Conservation (phyloP, 2,797 vertebrate genomes). For the Takifugu ocellatus region DNA sequence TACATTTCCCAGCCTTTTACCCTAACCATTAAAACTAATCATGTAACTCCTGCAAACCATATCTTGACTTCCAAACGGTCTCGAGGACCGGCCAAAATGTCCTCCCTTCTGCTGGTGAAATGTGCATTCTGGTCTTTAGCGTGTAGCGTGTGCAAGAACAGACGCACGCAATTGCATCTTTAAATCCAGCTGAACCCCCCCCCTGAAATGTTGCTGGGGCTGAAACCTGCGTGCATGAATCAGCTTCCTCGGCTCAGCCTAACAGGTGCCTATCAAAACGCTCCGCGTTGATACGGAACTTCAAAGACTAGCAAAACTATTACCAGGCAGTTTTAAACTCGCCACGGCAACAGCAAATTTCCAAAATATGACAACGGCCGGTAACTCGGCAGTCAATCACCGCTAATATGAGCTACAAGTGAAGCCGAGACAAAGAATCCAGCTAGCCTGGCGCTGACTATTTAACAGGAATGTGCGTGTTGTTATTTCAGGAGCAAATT, state of each 20-base stretch:
- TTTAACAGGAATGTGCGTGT: constrained; percentile 23
- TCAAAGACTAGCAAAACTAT: constrained; percentile 64
- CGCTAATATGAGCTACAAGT: constrained; percentile 66
- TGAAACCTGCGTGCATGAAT: constrained; percentile 27
- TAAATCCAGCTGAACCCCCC: constrained; percentile 36
- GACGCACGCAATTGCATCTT: constrained; percentile 11
- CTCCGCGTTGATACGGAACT: constrained; percentile 56
- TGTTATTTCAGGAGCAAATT: constrained; percentile 31
- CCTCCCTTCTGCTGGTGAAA: too few relatives aligned
- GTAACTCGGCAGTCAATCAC: constrained; percentile 42
- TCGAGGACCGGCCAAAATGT: too few relatives aligned
- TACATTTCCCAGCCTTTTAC: too few relatives aligned
- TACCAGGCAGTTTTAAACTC: constrained; percentile 64
- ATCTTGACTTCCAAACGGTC: too few relatives aligned
- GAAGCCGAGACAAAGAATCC: constrained; percentile 53
- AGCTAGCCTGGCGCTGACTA: constrained; percentile 33
- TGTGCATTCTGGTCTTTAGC: too few relatives aligned
- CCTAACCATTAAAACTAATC: too few relatives aligned
- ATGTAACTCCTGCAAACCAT: too few relatives aligned
- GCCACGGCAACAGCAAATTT: constrained; percentile 54
- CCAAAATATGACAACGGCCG: constrained; percentile 46
- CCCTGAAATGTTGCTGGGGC: constrained; percentile 45
- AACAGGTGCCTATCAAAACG: constrained; percentile 57
- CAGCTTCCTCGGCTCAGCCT: constrained; percentile 36
- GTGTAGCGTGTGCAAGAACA: too few relatives aligned